Percentiles rank a stretch among this genome's conserved stretches.
Conservation (phyloP, 2,113 vertebrate genomes). For the human (Homo sapiens) region DNA sequence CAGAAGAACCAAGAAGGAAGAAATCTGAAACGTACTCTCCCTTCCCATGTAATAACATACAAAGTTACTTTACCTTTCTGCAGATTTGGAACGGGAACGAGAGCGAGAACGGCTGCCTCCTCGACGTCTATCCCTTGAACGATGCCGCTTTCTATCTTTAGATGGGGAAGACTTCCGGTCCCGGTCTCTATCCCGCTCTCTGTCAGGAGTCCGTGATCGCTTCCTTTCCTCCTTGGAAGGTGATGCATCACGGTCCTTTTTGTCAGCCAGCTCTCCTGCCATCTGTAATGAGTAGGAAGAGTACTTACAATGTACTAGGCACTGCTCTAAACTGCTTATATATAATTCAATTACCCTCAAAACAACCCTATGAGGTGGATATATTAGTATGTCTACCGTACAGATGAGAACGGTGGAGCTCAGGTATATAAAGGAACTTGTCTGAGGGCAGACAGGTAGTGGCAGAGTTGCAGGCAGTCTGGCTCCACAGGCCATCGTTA, state of each 20-base stretch:
- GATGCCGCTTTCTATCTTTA: slow-evolving; percentile 92
- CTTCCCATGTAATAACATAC: not conserved
- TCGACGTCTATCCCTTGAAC: slow-evolving; percentile 92
- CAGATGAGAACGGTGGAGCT: not conserved
- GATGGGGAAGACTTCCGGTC: slow-evolving; percentile 91
- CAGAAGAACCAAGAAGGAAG: not conserved
- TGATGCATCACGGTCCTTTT: slow-evolving; percentile 91
- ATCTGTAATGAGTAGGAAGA: slow-evolving; percentile 83
- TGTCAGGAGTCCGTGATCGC: slow-evolving; percentile 90
- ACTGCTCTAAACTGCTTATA: not conserved
- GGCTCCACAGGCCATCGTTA: not conserved
- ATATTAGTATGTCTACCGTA: not conserved
- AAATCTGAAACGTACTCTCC: not conserved
- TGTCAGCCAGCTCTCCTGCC: slow-evolving; percentile 93
- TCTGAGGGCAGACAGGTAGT: not conserved
- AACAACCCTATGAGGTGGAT: not conserved
- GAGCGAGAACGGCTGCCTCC: slow-evolving; percentile 85
- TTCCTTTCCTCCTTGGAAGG: slow-evolving; percentile 92
- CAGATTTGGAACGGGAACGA: slow-evolving; percentile 91
- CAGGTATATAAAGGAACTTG: not conserved
- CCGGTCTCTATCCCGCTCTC: slow-evolving; percentile 87
- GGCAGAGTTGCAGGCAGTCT: not conserved
- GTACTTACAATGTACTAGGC: not conserved
- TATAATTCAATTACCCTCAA: not conserved
- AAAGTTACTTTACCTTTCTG: slow-evolving; percentile 87